Evolutionary conservation across 2,113 vertebrate species (phyloP), one percentile per base, ranked within the genome.

Genomic region (Butorides virescens): DNA sequence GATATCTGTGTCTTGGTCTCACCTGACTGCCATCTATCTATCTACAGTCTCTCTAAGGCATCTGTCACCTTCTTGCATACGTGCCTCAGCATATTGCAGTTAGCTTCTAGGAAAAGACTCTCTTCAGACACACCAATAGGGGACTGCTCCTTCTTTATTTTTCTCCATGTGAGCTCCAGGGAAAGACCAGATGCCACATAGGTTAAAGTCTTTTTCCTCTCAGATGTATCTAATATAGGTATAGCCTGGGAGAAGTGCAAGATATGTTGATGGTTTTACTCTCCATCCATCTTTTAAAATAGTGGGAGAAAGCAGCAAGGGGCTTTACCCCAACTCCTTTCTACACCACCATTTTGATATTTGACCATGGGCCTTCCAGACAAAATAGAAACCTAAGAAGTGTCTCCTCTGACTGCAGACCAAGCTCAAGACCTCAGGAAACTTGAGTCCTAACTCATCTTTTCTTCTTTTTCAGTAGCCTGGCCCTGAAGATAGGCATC

Each of bases 21-120:
- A 96, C 93, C 80, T 95, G 94, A 89, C 80, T 89, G 58, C 73
- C 83, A 74, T 96, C 63, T 91, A 34, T 92, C 92, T 91, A 37
- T 79, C 90, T 87, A 88, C 47, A 49, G 39, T 84, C 67, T 79
- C 65, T 81, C 72, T 85, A 82, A 84, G 77, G 63, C 80, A 76
- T 66, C 84, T 82, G 63, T 26, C 68, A 92, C 55, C 56, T 67
- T 90, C 59, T 67, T 92, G 71, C 37, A 36, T 32, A 79, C 1
- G 1, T 81, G 47, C 53, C 72, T 75, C 80, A 55, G 62, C 44
- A 52, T 67, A 46, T 22, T 68, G 75, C 70, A 59, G 34, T 76
- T 70, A 95, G 47, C 46, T 30, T 55, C 50, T 61, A 39, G 50
- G 62, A 85, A 95, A 89, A 15, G 0, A 7, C 36, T 91, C 16